Evolutionary conservation across 1,140 invertebrate genomes (phyloP).

Genomic region (Drosophila ananassae): DNA sequence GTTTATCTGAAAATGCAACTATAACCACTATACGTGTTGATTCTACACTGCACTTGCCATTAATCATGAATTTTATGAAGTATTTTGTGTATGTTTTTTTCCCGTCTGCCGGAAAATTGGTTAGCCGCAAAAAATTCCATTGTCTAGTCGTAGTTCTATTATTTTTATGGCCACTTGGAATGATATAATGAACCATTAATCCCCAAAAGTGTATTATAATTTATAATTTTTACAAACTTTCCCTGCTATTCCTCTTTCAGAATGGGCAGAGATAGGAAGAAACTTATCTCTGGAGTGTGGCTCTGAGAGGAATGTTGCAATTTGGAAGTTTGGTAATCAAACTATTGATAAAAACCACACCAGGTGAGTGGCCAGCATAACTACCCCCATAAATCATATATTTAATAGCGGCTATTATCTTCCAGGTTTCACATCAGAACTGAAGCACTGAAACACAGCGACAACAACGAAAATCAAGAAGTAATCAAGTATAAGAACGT

Average conservation of each 20-base stretch:
- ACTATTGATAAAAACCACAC: slow-evolving; percentile 84
- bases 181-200: no score
- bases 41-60: slow-evolving; percentile 4
- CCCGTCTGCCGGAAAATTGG: slow-evolving; percentile 12
- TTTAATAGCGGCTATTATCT: background rate
- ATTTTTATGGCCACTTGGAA: background rate
- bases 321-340: slow-evolving; percentile 84
- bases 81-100: background rate
- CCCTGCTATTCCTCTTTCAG: slow-evolving; percentile 21
- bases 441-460: slow-evolving; percentile 25
- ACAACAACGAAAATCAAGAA: slow-evolving; percentile 33
- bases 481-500: slow-evolving; percentile 56
- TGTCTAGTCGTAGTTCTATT: background rate
- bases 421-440: slow-evolving; percentile 43
- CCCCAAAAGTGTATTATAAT: no score
- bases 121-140: slow-evolving; percentile 2
- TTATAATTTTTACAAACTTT: background rate
- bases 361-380: slow-evolving; percentile 41
- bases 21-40: slow-evolving; percentile 31
- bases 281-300: slow-evolving; percentile 85
- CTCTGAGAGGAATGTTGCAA: slow-evolving; percentile 77
- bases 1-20: slow-evolving; percentile 29
- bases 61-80: background rate
- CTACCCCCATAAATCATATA: background rate
- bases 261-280: slow-evolving; percentile 74